Conservation (phyloP, 30 jellyfish, hydroid and myxozoan species). For the Hydractinia symbiolongicarpus region DNA sequence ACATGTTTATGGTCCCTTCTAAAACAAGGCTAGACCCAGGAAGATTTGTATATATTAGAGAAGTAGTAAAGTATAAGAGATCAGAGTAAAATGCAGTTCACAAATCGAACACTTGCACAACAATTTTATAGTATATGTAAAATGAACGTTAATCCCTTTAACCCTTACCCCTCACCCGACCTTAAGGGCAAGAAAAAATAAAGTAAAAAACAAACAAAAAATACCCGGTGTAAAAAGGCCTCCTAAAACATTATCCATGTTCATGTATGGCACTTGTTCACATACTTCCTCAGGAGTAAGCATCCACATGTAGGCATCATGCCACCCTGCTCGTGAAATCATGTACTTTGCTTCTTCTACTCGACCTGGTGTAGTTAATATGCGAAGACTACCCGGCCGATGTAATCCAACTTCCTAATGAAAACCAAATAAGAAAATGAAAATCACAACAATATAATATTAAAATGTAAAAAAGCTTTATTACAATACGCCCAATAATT, state of each 20-base stretch:
- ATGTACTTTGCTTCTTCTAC: slow-evolving; percentile 74
- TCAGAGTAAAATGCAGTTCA: too few relatives aligned
- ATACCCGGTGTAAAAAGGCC: slow-evolving; percentile 92
- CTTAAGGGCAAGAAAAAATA: too few relatives aligned
- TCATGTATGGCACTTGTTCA: slow-evolving; percentile 61
- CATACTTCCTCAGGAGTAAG: slow-evolving; percentile 69
- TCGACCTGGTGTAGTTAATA: slow-evolving; percentile 63
- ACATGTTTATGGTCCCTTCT: too few relatives aligned
- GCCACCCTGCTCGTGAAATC: slow-evolving; percentile 74
- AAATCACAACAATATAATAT: too few relatives aligned
- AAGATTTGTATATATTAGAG: too few relatives aligned
- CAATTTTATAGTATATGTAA: too few relatives aligned
- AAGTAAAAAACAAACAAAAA: too few relatives aligned
- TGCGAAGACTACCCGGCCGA: slow-evolving; percentile 86
- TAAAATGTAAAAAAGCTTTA: background rate
- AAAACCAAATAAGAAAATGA: background rate
- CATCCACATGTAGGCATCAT: slow-evolving; percentile 64
- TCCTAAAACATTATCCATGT: slow-evolving; percentile 73
- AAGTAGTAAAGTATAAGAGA: too few relatives aligned
- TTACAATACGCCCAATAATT: background rate
- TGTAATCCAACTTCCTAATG: slow-evolving; percentile 83
- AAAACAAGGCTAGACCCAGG: too few relatives aligned
- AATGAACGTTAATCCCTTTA: too few relatives aligned
- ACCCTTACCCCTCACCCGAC: too few relatives aligned
- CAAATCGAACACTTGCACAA: too few relatives aligned